Evolutionary conservation across 2,113 vertebrate species (phyloP).

Genomic region (Murina feae): DNA sequence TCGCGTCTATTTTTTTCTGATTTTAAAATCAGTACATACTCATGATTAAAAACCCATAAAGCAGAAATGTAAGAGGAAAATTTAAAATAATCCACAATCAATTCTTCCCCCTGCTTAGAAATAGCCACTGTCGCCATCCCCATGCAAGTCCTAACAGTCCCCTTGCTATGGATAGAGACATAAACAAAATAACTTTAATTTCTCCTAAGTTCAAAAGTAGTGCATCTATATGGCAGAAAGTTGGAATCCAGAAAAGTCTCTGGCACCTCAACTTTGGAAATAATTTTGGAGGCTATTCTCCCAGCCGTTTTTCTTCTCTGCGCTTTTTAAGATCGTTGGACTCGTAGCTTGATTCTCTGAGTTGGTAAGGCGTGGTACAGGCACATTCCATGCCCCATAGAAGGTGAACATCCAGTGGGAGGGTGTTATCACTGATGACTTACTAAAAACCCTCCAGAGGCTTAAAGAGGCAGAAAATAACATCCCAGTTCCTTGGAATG

Average conservation of each 20-base stretch:
- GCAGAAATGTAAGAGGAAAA: not conserved
- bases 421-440: not conserved
- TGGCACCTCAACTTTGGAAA: not conserved
- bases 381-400: accelerated
- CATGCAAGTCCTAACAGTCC: accelerated
- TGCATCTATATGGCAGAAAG: not conserved
- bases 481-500: not conserved
- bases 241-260: not conserved
- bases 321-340: not conserved
- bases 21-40: not conserved
- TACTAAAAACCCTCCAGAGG: not conserved
- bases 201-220: not conserved
- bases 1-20: not conserved
- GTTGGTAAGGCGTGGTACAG: not conserved
- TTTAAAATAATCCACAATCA: not conserved
- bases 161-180: not conserved
- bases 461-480: not conserved
- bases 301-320: not conserved
- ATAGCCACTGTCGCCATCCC: not conserved
- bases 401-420: not conserved
- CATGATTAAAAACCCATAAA: not conserved
- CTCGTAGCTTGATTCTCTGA: not conserved
- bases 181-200: not conserved
- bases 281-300: not conserved
- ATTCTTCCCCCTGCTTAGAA: not conserved